Evolutionary conservation across 2,888 invertebrate species (phyloP), one percentile per base, ranked within the genome.

Genomic region (Acanthococcus lagerstroemiae): DNA sequence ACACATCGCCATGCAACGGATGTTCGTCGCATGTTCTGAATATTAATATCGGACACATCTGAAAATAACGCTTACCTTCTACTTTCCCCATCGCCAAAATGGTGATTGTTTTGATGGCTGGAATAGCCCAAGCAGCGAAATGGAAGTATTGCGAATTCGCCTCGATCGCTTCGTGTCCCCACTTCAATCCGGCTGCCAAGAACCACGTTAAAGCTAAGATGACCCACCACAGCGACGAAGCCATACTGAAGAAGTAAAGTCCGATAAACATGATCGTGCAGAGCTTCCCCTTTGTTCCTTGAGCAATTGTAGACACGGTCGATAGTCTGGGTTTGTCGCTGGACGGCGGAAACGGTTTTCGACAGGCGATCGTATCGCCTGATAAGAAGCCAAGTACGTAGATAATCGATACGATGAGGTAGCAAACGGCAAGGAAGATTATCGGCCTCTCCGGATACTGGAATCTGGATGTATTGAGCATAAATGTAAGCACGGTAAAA

Each of bases 121-220:
- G 95, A 57, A 95, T 88, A 65, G 94, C 94, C 96, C 96, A 96
- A n/a, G 95, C 95, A 66, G 90, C 90, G 72, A 95, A 82, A 82
- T 96, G 96, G 77, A 96, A 96, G 77, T 95, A 93, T 78, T 95
- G 93, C 12, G 95, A 94, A 78, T 95, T 92, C 63, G 93, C 91
- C 79, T 95, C 95, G 74, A 96, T 95, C 44, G 95, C 95, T 80
- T 96, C 96, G 77, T 95, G 94, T 52, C 95, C 95, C 95, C 95
- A 96, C 79, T 95, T 95, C 67, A 95, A 82, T 30, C 95, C 95
- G 68, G 95, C 95, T 48, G 95, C 93, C 74, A 96, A 79, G 78
- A 95, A 95, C 95, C 95, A 96, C 65, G 95, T 95, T 69, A 96
- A 81, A 19, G 95, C 94, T 73, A 96, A 79, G 72, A 95, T 86